Conservation (phyloP, 2,797 vertebrate species). For the Pseudochromis fuscus region DNA sequence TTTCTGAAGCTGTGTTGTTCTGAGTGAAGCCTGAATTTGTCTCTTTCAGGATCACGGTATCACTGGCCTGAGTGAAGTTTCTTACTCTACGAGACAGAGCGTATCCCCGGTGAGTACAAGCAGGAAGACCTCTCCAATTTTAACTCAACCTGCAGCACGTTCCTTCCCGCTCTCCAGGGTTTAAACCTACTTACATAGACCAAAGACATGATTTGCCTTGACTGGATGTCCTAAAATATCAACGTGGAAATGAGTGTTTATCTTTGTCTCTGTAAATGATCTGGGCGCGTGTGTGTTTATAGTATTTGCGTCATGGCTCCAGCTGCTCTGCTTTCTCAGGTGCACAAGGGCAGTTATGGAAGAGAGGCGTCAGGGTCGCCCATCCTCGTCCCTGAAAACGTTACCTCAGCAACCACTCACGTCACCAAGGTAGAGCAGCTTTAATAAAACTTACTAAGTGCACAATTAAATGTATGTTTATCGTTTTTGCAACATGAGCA, state of each 20-base stretch:
- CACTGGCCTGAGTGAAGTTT: slow-evolving; percentile 76
- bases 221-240: slow-evolving; percentile 20
- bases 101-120: slow-evolving; percentile 85
- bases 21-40: not conserved
- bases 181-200: slow-evolving; percentile 56
- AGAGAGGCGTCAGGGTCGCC: slow-evolving; percentile 83
- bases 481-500: not conserved
- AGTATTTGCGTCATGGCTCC: slow-evolving; percentile 18
- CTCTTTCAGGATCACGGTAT: slow-evolving; percentile 83
- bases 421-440: slow-evolving; percentile 92
- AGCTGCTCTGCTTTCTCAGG: slow-evolving; percentile 64
- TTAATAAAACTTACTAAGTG: slow-evolving; percentile 7
- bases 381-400: slow-evolving; percentile 90
- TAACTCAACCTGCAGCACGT: slow-evolving; percentile 43
- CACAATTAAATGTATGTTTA: not conserved
- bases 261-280: not conserved
- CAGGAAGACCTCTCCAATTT: slow-evolving; percentile 39
- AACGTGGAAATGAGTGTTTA: not conserved
- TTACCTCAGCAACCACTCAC: slow-evolving; percentile 97
- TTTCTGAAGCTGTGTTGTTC: not conserved
- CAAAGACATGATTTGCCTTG: slow-evolving; percentile 17
- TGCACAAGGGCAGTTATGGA: slow-evolving; percentile 80
- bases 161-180: slow-evolving; percentile 30
- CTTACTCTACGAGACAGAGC: slow-evolving; percentile 81
- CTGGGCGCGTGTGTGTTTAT: slow-evolving; percentile 2